These are phyloP conservation scores for Hydraecia micacea DNA, from an alignment of 2,888 invertebrate species.

Conservation along the genomic window DNA sequence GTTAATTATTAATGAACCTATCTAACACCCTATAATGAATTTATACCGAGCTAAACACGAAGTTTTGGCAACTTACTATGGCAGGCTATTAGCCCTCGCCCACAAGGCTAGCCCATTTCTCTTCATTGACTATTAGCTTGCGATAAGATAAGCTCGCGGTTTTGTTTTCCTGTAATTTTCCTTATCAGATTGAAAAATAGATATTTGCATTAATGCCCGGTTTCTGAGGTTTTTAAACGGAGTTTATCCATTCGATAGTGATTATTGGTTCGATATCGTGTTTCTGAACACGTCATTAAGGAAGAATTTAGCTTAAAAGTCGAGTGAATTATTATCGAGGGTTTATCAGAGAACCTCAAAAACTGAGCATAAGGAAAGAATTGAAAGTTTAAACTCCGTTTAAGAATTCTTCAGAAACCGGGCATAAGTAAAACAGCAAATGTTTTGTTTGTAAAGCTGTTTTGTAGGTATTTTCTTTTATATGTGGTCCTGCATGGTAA, in stretches of 20 bases:
- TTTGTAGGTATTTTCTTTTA: too few species aligned
- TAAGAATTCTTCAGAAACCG: too few species aligned
- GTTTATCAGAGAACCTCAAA: too few species aligned
- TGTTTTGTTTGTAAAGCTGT: constrained; percentile 14
- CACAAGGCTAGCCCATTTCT: constrained; percentile 23
- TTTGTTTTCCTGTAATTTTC: constrained; percentile 44
- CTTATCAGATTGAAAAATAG: constrained; percentile 27
- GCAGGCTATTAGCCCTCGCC: background rate
- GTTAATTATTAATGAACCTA: background rate
- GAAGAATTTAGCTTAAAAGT: too few species aligned
- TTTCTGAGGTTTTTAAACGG: too few species aligned
- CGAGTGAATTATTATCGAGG: too few species aligned
- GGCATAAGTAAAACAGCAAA: constrained; percentile 12
- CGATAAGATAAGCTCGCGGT: constrained; percentile 48
- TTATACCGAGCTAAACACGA: constrained; percentile 9
- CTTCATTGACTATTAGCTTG: constrained; percentile 42
- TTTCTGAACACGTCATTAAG: too few species aligned
- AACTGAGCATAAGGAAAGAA: too few species aligned
- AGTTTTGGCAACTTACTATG: background rate
- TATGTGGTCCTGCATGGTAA: background rate
- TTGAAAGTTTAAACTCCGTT: too few species aligned
- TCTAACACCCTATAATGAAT: background rate
- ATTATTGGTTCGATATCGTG: too few species aligned
- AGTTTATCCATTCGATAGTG: too few species aligned
- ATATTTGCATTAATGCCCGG: background rate